Conservation (phyloP, 2,888 invertebrate genomes). For the Orchestes rusci region DNA sequence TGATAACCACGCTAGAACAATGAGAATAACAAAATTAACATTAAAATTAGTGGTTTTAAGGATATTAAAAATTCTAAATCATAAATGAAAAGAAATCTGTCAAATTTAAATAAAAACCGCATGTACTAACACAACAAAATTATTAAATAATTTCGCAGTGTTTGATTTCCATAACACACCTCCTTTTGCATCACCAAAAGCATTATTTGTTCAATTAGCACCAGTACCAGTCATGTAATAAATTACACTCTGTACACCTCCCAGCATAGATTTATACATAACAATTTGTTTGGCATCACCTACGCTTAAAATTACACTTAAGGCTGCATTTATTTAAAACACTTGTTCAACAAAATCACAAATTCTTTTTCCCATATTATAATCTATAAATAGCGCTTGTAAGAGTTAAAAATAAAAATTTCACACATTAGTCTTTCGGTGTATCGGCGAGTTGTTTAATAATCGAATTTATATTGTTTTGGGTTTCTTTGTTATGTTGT, state of each 20-base stretch:
- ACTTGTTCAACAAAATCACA: no score
- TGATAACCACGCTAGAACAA: no score
- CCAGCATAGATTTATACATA: slow-evolving; percentile 28
- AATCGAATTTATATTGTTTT: slow-evolving; percentile 10
- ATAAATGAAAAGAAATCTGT: no score
- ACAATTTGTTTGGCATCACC: slow-evolving; percentile 30
- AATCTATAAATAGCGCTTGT: slow-evolving; percentile 6
- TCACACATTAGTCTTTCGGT: slow-evolving; percentile 19
- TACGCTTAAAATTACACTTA: no score
- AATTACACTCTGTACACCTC: slow-evolving; percentile 28
- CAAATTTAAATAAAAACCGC: no score
- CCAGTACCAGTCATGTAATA: slow-evolving; percentile 22
- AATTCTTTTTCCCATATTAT: no score
- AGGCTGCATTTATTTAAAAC: no score
- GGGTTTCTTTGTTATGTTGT: slow-evolving; percentile 1
- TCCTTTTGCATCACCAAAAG: slow-evolving; percentile 27
- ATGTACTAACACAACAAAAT: no score
- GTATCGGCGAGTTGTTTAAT: slow-evolving; percentile 12
- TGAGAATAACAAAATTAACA: no score
- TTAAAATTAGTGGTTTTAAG: no score
- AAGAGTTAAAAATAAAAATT: slow-evolving; percentile 19
- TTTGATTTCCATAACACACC: slow-evolving; percentile 18
- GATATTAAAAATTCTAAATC: no score
- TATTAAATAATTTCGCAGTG: no score
- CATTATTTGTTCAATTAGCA: slow-evolving; percentile 26